Evolutionary conservation across 2,113 vertebrate species (phyloP), one percentile per base, ranked within the genome.

Genomic region (Syngnathus scovelli): DNA sequence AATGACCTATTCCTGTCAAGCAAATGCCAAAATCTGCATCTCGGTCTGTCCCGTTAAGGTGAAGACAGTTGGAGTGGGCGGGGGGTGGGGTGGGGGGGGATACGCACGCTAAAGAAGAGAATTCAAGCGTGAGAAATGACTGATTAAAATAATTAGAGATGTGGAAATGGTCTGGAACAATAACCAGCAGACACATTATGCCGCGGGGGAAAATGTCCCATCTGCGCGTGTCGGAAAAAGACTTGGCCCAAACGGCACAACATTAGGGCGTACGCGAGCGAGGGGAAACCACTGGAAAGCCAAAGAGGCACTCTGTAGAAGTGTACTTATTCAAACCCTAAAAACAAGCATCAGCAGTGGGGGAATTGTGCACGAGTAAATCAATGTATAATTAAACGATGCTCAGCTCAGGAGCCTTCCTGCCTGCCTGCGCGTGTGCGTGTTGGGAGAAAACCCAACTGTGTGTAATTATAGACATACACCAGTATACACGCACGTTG

Each of bases 141-240:
- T 82, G 85, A 86, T 85, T 86, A 81, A 79, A 85, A 83, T 81
- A 85, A 87, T 89, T 83, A 82, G 84, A 61, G 73, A 78, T 66
- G 85, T 85, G 81, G 80, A 88, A 87, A 88, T 84, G 80, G 81
- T 84, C 59, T 85, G 86, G 85, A 89, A 88, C 78, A 83, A 83
- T 86, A 85, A 89, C 83, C 80, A 82, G 83, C 85, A 84, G 84
- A 85, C 38, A 77, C 76, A 77, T 23, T 27, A 75, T 37, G 80
- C 78, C 85, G 70, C 16, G 13, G 81, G 27, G 83, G 77, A 86
- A 75, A 75, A 78, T 69, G 69, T 44, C 72, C 83, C 88, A 88
- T 89, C 84, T 87, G 88, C 81, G 71, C 59, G 64, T 51, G 79
- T 75, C 62, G 55, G 81, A 74, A 77, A 83, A 83, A 77, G 10